Evolutionary conservation across 2,797 vertebrate species (phyloP).

Genomic region (Alauda arvensis): DNA sequence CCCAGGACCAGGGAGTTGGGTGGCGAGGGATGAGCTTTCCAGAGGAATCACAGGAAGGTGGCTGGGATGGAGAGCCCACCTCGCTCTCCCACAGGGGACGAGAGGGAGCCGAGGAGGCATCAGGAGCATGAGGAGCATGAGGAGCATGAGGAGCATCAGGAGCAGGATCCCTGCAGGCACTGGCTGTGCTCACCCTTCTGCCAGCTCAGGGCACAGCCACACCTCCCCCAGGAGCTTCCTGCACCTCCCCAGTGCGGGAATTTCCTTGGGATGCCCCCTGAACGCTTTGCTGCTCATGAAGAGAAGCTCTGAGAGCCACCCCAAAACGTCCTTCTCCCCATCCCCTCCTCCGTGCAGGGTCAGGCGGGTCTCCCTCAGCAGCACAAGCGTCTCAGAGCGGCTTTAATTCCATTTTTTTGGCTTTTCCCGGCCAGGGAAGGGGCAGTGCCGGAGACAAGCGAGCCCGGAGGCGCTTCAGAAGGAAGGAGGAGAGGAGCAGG

Average conservation of each 20-base stretch:
- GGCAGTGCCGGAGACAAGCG: neutral
- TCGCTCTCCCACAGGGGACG: neutral
- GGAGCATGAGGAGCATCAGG: neutral
- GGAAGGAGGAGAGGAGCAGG: neutral
- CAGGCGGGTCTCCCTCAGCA: neutral
- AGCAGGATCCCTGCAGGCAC: neutral
- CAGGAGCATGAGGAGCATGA: neutral
- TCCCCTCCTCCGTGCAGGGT: fast-evolving
- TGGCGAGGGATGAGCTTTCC: neutral
- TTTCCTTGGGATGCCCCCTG: neutral
- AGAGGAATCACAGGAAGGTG: neutral
- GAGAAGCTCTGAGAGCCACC: fast-evolving
- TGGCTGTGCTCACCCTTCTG: neutral
- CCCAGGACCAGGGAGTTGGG: neutral
- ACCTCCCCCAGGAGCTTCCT: neutral
- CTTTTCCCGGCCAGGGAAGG: neutral
- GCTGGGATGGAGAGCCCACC: neutral
- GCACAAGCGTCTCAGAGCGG: neutral
- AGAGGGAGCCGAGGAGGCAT: neutral
- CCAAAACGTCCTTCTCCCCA: neutral
- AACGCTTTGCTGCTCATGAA: fast-evolving
- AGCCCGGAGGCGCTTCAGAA: neutral
- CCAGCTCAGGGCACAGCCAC: neutral
- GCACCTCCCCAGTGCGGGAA: fast-evolving
- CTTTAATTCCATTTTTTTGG: neutral